Conservation (phyloP, 2,888 invertebrate genomes). For the Entomobrya multifasciata region DNA sequence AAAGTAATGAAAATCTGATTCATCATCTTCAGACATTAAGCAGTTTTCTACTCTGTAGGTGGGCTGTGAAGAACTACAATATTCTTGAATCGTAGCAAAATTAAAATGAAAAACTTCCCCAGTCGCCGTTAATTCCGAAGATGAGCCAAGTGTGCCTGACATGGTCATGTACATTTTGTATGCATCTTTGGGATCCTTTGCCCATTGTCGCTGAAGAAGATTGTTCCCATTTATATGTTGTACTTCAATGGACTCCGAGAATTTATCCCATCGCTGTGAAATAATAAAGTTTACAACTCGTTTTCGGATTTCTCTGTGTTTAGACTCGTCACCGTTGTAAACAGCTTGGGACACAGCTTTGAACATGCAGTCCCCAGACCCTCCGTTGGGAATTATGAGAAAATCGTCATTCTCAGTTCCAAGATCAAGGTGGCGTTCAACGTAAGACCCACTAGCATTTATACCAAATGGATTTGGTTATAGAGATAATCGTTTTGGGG, state of each 20-base stretch:
- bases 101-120: conserved; percentile 75
- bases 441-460: conserved; percentile 4
- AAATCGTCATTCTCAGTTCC: conserved; percentile 22
- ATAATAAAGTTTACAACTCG: conserved; percentile 73
- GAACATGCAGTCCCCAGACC: conserved; percentile 76
- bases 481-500: not conserved
- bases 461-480: not conserved
- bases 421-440: conserved; percentile 59
- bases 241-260: conserved; percentile 73
- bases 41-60: conserved; percentile 77
- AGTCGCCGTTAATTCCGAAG: conserved; percentile 75
- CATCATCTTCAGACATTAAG: conserved; percentile 23
- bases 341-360: conserved; percentile 77
- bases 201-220: conserved; percentile 70
- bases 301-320: conserved; percentile 72
- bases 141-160: conserved; percentile 72
- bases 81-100: conserved; percentile 76
- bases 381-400: conserved; percentile 76
- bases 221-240: conserved; percentile 76
- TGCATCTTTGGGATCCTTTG: conserved; percentile 68
- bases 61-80: conserved; percentile 53
- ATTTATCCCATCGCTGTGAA: conserved; percentile 72
- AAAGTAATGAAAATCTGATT: conserved; percentile 71
- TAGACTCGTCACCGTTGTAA: conserved; percentile 66
- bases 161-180: conserved; percentile 74